phyloP scores from a whole-genome alignment of 1,140 invertebrate species.

The Pomacea maculata region DNA sequence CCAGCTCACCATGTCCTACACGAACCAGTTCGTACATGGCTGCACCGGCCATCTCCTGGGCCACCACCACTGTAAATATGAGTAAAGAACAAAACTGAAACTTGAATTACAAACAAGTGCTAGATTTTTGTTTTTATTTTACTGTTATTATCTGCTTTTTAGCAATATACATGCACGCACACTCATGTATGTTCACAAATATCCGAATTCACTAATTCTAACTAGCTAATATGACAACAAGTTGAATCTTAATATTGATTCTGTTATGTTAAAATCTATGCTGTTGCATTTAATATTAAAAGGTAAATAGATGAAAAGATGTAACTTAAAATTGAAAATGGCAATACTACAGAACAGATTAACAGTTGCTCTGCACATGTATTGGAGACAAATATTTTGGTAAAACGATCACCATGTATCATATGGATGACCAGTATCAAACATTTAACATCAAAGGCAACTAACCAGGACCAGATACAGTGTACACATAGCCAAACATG shows the following conservation, averaged over 20 bases:
- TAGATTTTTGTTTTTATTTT: too few relatives aligned
- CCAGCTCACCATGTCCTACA: conserved; percentile 96
- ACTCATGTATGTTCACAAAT: too few relatives aligned
- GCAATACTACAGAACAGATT: background rate
- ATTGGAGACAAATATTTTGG: too few relatives aligned
- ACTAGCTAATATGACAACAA: conserved; percentile 1
- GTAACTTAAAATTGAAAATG: background rate
- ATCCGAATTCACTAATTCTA: background rate
- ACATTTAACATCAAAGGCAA: too few relatives aligned
- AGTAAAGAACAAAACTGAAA: conserved; percentile 18
- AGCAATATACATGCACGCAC: background rate
- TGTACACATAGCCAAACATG: conserved; percentile 93
- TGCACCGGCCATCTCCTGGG: conserved; percentile 98
- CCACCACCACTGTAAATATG: conserved; percentile 89
- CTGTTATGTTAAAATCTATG: too few relatives aligned
- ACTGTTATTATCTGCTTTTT: conserved; percentile 3
- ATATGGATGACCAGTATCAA: too few relatives aligned
- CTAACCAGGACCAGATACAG: conserved; percentile 89
- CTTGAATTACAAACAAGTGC: background rate
- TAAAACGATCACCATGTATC: too few relatives aligned
- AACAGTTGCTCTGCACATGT: background rate
- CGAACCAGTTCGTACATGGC: conserved; percentile 99
- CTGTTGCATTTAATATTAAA: too few relatives aligned
- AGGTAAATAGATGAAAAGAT: too few relatives aligned
- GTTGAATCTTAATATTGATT: too few relatives aligned